A percentile compares a stretch with the other conserved stretches of the same genome.
phyloP scores from a whole-genome alignment of 1,140 invertebrate genomes.

The Oppia nitens region DNA sequence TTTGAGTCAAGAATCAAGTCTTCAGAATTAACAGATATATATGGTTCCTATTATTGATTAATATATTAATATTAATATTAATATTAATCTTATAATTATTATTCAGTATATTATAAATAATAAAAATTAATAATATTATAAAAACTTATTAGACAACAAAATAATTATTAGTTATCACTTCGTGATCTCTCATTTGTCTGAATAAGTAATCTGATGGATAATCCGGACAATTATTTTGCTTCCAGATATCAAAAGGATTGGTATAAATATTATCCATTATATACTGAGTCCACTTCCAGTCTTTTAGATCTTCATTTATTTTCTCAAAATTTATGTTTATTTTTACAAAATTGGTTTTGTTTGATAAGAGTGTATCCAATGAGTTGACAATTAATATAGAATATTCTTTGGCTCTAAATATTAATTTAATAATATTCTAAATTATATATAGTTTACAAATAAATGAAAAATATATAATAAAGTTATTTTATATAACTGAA shows the following conservation, averaged over 20 bases:
- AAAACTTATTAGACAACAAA: no score
- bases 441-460: no score
- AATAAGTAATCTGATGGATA: not conserved
- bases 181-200: not conserved
- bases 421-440: no score
- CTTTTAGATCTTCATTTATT: not conserved
- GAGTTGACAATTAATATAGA: not conserved
- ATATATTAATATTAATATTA: not conserved
- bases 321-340: not conserved
- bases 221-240: not conserved
- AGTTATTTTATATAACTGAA: no score
- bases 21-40: not conserved
- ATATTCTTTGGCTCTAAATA: no score
- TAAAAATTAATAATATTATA: no score
- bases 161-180: not conserved
- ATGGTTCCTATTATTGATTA: not conserved
- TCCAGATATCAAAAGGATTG: not conserved
- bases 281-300: not conserved
- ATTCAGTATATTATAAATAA: no score
- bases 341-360: not conserved
- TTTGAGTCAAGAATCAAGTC: not conserved
- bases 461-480: no score
- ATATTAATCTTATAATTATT: not conserved
- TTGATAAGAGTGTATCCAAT: not conserved
- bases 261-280: not conserved